Evolutionary conservation across 2,888 invertebrate species (phyloP), one percentile per base, ranked within the genome.

Genomic region (Ommatoiulus sabulosus): DNA sequence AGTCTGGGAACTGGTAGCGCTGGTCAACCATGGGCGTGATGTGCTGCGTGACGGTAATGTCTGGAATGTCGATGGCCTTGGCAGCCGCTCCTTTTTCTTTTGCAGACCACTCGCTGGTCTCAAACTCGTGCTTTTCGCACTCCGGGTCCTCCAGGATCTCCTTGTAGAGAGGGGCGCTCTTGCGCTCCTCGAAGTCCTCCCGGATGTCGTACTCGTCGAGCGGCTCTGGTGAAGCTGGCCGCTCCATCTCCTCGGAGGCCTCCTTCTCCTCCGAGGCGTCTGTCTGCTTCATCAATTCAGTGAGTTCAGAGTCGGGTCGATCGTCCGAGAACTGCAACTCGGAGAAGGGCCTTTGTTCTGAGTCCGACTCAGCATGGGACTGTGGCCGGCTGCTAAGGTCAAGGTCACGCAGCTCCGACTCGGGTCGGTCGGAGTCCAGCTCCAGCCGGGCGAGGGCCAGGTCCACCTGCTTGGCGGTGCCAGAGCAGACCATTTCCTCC

Each of bases 11-110:
- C 90, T 93, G 92, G 87, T 93, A 93, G 89, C 92, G 92, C 89
- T 92, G 91, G 89, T 93, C 93, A 44, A 93, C 92, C 89, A 93
- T 91, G 52, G 94, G 94, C 48, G 93, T 92, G 92, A 94, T 93
- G 91, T 94, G 94, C 93, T 95, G 95, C 7, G 95, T 95, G 24
- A 95, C 93, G 90, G 94, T 95, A 89, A 95, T 95, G 91, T 94
- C 94, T n/a, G 95, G 95, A 89, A 95, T 94, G 89, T 92, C 92
- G 88, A 92, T 91, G 89, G 92, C 63, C n/a, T 52, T 24, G 5
- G 20, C n/a, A 3, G 44, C 10, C 17, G 44, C 24, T 10, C 48
- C 24, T 72, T 89, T 88, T 20, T 89, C 90, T 63, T 89, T 84
- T 4, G 84, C n/a, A 0, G 86, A 92, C 87, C 91, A 91, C 91